phyloP scores from a whole-genome alignment of 2,888 invertebrate species.

The Cyrtodaria siliqua region DNA sequence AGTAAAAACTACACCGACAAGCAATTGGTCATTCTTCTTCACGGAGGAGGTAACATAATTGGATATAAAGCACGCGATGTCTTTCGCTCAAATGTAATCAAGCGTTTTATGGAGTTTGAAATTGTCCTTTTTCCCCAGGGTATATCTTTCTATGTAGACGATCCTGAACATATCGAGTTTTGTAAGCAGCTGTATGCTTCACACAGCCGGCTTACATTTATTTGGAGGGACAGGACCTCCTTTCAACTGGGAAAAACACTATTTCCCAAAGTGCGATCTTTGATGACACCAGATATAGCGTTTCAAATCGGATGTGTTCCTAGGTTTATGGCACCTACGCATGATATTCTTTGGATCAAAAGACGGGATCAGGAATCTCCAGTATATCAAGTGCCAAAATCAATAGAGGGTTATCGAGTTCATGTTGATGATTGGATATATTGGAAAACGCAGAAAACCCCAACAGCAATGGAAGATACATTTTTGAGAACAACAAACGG shows the following conservation, averaged over 20 bases:
- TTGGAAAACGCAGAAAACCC: background rate
- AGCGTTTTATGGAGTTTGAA: too few species aligned
- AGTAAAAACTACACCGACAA: background rate
- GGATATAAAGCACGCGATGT: background rate
- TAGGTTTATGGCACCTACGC: background rate
- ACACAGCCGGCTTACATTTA: too few species aligned
- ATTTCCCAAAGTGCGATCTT: too few species aligned
- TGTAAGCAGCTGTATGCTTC: too few species aligned
- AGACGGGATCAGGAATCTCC: background rate
- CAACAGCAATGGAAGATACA: background rate
- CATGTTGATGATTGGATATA: background rate
- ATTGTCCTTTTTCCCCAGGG: too few species aligned
- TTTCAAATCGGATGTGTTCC: background rate
- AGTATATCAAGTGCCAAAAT: background rate
- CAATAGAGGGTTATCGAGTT: background rate
- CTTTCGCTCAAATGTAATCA: background rate
- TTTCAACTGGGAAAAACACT: too few species aligned
- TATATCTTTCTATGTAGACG: too few species aligned
- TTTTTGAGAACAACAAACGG: too few species aligned
- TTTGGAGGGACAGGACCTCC: too few species aligned
- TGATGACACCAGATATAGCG: too few species aligned
- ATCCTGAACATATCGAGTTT: too few species aligned
- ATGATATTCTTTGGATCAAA: too few species aligned
- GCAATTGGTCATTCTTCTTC: background rate
- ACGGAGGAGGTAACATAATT: slow-evolving; percentile 4